phyloP scores from a whole-genome alignment of 1,140 invertebrate species.

The Ephestia elutella region DNA sequence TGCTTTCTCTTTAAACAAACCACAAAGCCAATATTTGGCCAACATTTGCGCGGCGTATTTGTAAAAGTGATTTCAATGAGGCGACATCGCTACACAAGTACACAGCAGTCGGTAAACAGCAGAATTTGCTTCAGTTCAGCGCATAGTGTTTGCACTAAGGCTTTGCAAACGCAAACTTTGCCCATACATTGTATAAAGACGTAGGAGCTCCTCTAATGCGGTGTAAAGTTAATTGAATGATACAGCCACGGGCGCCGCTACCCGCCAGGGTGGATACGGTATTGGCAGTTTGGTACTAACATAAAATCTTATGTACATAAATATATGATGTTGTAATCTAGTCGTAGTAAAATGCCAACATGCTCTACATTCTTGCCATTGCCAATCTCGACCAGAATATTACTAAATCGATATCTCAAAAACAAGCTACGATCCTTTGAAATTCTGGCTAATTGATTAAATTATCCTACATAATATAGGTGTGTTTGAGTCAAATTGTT shows the following conservation, averaged over 20 bases:
- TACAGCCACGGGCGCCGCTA: constrained; percentile 27
- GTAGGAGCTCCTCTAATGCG: constrained; percentile 28
- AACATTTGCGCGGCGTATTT: constrained; percentile 35
- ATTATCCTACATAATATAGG: no score
- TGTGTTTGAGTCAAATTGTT: no score
- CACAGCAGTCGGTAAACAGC: constrained; percentile 38
- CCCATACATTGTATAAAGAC: constrained; percentile 37
- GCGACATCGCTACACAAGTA: constrained; percentile 18
- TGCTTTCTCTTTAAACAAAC: constrained; percentile 9
- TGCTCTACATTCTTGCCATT: no score
- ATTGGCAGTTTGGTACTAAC: not conserved
- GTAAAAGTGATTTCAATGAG: constrained; percentile 34
- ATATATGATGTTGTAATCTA: no score
- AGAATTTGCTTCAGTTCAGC: constrained; percentile 47
- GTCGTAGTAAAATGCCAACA: no score
- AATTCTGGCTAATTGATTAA: no score
- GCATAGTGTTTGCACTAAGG: constrained; percentile 44
- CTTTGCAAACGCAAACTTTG: constrained; percentile 47
- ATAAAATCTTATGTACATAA: not conserved
- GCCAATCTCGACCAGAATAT: no score
- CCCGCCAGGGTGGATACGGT: not conserved
- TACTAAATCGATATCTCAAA: no score
- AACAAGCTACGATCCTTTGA: no score
- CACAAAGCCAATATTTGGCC: constrained; percentile 24
- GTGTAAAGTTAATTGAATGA: constrained; percentile 47